phyloP scores from a whole-genome alignment of 2,797 vertebrate species.

The Pitangus sulphuratus region DNA sequence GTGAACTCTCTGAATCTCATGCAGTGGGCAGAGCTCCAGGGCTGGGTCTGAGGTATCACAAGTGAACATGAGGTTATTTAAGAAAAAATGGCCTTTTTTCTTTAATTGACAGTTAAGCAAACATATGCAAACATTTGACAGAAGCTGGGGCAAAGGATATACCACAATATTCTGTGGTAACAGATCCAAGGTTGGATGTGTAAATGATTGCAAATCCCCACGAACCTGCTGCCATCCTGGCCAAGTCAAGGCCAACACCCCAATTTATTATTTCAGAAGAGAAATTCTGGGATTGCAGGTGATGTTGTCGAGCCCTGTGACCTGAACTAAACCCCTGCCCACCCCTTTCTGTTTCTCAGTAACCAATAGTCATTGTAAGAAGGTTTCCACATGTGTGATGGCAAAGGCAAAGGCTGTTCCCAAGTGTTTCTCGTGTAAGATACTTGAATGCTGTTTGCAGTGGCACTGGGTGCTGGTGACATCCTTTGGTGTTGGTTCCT shows the following conservation, averaged over 20 bases:
- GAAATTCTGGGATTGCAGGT: background rate
- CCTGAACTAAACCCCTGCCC: conserved; percentile 50
- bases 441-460: conserved; percentile 69
- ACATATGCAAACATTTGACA: background rate
- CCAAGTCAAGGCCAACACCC: background rate
- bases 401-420: conserved; percentile 84
- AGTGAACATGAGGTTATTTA: background rate
- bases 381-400: conserved; percentile 91
- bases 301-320: background rate
- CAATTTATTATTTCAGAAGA: background rate
- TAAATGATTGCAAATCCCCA: background rate
- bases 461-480: conserved; percentile 30
- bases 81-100: background rate
- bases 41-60: background rate
- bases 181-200: background rate
- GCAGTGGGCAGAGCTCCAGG: background rate
- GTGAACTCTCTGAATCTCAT: background rate
- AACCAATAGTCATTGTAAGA: conserved; percentile 87
- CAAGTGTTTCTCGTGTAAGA: conserved; percentile 92
- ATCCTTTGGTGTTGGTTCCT: conserved; percentile 68
- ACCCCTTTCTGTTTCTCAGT: conserved; percentile 83
- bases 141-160: background rate
- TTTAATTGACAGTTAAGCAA: background rate
- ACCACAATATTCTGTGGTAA: background rate
- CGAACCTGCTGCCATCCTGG: fast-evolving